These are phyloP conservation scores for Ceramica pisi DNA, from an alignment of 2,888 invertebrate genomes.

Conservation along the genomic window DNA sequence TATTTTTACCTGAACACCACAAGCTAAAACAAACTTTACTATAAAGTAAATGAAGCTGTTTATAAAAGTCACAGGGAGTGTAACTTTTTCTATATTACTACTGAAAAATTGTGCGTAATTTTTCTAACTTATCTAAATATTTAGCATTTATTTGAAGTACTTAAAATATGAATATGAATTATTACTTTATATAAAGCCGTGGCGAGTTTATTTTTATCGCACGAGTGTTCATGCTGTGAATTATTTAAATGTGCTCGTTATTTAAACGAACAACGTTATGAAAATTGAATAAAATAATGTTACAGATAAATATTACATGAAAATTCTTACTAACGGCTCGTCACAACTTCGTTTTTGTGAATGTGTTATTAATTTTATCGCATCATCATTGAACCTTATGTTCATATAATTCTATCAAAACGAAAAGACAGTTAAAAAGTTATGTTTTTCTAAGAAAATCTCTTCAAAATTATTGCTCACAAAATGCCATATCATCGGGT, in stretches of 20 bases:
- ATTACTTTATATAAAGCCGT: constrained; percentile 25
- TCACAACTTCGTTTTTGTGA: not conserved
- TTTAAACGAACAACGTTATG: constrained; percentile 3
- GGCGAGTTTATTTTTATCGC: constrained; percentile 35
- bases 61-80: not conserved
- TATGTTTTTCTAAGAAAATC: too few species aligned
- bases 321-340: not conserved
- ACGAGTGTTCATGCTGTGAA: not conserved
- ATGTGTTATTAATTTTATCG: not conserved
- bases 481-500: too few species aligned
- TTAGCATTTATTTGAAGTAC: constrained; percentile 39
- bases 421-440: too few species aligned
- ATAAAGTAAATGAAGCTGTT: not conserved
- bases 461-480: too few species aligned
- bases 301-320: not conserved
- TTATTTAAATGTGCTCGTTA: constrained; percentile 25
- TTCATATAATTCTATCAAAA: not conserved
- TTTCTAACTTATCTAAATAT: constrained; percentile 46
- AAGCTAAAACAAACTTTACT: not conserved
- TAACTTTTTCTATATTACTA: constrained; percentile 7
- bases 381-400: not conserved
- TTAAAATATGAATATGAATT: constrained; percentile 47
- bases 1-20: constrained; percentile 12
- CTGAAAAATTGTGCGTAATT: constrained; percentile 42
- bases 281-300: not conserved